Evolutionary conservation across 2,888 invertebrate species (phyloP).

Genomic region (Trissonchulus sp.): DNA sequence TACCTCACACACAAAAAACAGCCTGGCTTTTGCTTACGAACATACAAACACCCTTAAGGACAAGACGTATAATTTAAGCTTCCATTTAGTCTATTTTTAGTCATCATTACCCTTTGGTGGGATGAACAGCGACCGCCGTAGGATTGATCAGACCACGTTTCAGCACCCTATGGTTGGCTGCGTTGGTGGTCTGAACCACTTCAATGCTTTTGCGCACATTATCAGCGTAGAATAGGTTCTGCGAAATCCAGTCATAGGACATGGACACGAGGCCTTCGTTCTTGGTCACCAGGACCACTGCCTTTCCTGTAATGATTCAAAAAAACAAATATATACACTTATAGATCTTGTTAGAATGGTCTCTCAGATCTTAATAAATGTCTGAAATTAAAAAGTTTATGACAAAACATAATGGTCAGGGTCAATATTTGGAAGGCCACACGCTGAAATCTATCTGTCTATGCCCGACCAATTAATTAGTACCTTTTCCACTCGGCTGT

Average conservation of each 20-base stretch:
- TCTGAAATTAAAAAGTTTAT: too few relatives aligned
- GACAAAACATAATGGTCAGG: too few relatives aligned
- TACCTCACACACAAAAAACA: not conserved
- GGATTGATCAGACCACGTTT: constrained; percentile 82
- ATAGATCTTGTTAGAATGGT: too few relatives aligned
- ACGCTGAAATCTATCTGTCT: too few relatives aligned
- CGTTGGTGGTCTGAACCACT: constrained; percentile 78
- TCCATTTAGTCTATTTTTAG: too few relatives aligned
- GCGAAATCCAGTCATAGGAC: constrained; percentile 90
- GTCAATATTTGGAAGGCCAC: too few relatives aligned
- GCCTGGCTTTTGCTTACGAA: too few relatives aligned
- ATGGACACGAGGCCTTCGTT: constrained; percentile 94
- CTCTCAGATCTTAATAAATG: too few relatives aligned
- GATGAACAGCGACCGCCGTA: constrained; percentile 90
- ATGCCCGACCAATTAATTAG: too few relatives aligned
- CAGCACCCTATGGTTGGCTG: constrained; percentile 73
- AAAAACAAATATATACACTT: too few relatives aligned
- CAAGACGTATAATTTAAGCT: too few relatives aligned
- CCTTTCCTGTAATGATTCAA: constrained; percentile 58
- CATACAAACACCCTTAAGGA: too few relatives aligned
- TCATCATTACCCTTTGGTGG: constrained; percentile 83
- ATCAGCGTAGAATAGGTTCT: constrained; percentile 90
- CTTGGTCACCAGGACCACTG: constrained; percentile 86
- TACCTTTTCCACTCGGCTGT: constrained; percentile 31
- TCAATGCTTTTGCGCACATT: constrained; percentile 87